Evolutionary conservation across 2,797 vertebrate genomes (phyloP), one percentile per base, ranked within the genome.

Genomic region (Anabacerthia variegaticeps): DNA sequence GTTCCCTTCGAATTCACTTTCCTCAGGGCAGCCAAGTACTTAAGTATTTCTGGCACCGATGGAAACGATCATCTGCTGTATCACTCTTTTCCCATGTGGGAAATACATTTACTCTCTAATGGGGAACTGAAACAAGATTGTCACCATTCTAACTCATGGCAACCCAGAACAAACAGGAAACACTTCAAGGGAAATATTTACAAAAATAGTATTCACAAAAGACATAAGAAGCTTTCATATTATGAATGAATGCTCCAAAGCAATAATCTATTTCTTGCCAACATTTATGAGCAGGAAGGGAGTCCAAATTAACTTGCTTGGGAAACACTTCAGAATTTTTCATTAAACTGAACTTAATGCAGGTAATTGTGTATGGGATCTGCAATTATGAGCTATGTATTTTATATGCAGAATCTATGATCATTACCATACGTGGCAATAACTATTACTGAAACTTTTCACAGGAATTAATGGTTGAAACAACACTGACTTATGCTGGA

Each of bases 181-280:
- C 56, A 93, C 61, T 92, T 96, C 78, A 93, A 66, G 49, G 56
- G 86, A 93, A 96, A 82, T 88, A 74, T 54, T 87, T 79, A 83
- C 39, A 77, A 83, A 95, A 90, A 80, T 62, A 90, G 73, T 5
- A 0, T 56, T 24, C 8, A 20, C 28, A 74, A 26, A 55, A 54
- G 56, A 81, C 7, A 19, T 21, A 85, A 91, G 54, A 34, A 83
- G 32, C 28, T 52, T 77, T 74, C 37, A 65, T 48, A 59, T 51
- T 41, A 59, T 34, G 30, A 79, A 36, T 27, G 23, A 83, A 51
- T 88, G 69, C 44, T 73, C 75, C 59, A 69, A 93, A 79, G 71
- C 12, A 59, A 65, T 56, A 48, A 82, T 44, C 76, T 90, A 37
- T 66, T 91, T 82, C 55, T 83, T 79, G 61, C 48, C 44, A 66